Evolutionary conservation across 1,140 invertebrate species (phyloP).

Genomic region (Pogonomyrmex barbatus): DNA sequence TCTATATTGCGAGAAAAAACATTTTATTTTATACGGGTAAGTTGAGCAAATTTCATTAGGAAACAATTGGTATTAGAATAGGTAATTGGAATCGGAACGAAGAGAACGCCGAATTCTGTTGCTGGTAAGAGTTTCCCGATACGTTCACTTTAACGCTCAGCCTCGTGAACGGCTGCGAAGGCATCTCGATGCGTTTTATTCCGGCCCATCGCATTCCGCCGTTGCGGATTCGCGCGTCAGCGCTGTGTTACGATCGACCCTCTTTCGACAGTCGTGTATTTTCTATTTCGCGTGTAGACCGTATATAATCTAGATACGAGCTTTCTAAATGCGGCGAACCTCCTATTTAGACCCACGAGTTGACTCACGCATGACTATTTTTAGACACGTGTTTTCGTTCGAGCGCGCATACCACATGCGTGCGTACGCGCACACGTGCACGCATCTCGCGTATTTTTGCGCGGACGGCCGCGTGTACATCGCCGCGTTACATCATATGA

Average conservation of each 20-base stretch:
- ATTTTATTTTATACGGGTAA: background rate
- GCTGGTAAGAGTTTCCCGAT: background rate
- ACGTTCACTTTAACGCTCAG: background rate
- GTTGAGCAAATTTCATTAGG: background rate
- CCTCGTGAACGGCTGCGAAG: background rate
- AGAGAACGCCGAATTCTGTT: background rate
- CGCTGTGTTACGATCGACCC: constrained; percentile 50
- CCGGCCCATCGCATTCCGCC: background rate
- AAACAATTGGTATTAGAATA: background rate
- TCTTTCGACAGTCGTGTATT: constrained; percentile 64
- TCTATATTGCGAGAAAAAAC: background rate
- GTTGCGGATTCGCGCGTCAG: constrained; percentile 25
- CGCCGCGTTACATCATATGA: constrained; percentile 69
- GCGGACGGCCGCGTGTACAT: constrained; percentile 51
- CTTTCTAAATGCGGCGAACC: constrained; percentile 79
- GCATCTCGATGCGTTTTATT: background rate
- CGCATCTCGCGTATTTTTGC: constrained; percentile 69
- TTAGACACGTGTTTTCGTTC: constrained; percentile 78
- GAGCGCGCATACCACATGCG: constrained; percentile 65
- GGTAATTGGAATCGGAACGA: background rate
- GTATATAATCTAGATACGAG: constrained; percentile 78
- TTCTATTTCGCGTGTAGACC: constrained; percentile 73
- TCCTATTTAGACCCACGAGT: constrained; percentile 79
- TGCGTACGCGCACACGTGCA: constrained; percentile 69
- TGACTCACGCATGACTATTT: constrained; percentile 80